Percentiles rank a stretch among this genome's conserved stretches.
phyloP scores from a whole-genome alignment of 2,888 invertebrate genomes.

The Machimus rusticus region DNA sequence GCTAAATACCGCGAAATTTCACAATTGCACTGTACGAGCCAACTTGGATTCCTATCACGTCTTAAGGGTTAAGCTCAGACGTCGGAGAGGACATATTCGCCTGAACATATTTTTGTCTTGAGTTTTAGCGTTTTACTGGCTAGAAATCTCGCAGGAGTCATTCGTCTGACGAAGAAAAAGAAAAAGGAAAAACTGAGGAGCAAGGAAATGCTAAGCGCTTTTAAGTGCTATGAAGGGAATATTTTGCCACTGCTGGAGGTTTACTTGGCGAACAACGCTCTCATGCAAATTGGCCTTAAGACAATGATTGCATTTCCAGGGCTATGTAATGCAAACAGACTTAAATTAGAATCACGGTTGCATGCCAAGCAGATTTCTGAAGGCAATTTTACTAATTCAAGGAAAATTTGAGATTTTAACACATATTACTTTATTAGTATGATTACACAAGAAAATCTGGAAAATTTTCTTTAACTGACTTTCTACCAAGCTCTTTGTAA shows the following conservation, averaged over 20 bases:
- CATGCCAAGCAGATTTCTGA: neutral
- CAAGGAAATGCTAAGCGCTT: neutral
- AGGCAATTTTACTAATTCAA: too few species aligned
- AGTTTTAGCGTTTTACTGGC: neutral
- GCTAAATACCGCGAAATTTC: conserved; percentile 13
- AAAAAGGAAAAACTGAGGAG: neutral
- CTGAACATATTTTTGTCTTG: conserved; percentile 19
- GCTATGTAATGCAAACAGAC: neutral
- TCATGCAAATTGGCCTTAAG: neutral
- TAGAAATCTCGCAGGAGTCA: neutral
- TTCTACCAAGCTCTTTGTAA: too few species aligned
- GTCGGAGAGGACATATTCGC: neutral
- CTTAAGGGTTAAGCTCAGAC: neutral
- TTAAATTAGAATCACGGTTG: neutral
- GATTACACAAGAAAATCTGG: too few species aligned
- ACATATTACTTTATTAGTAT: too few species aligned
- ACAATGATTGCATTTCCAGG: neutral
- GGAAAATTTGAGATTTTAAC: too few species aligned
- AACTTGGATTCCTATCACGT: conserved; percentile 1
- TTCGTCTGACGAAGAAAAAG: neutral
- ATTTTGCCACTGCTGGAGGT: neutral
- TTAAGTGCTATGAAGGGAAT: conserved; percentile 24
- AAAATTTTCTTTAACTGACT: too few species aligned
- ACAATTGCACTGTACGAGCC: neutral
- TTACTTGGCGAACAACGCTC: neutral